A percentile compares a stretch with the other conserved stretches of the same genome.
Conservation (phyloP, 2,113 vertebrate species). For the Cichladusa arquata region DNA sequence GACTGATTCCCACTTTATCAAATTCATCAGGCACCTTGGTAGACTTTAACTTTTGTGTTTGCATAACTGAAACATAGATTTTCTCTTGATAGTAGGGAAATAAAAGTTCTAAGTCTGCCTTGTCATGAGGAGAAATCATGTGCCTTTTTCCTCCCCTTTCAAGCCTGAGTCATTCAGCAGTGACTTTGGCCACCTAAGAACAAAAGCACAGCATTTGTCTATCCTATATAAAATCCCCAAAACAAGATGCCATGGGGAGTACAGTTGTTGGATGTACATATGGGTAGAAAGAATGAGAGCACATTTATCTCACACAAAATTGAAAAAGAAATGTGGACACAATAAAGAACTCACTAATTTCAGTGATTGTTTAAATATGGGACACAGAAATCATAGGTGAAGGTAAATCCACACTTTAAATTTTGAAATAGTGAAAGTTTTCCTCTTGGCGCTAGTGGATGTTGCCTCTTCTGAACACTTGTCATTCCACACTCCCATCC, state of each 20-base stretch:
- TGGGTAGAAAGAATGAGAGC: background rate
- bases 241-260: background rate
- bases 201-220: background rate
- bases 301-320: background rate
- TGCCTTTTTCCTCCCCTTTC: background rate
- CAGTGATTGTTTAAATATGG: background rate
- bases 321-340: background rate
- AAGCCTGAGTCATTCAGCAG: background rate
- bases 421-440: background rate
- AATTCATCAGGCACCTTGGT: background rate
- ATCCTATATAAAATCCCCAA: background rate
- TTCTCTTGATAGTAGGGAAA: background rate
- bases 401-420: background rate
- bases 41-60: background rate
- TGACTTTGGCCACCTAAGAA: background rate
- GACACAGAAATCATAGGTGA: background rate
- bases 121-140: background rate
- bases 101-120: background rate
- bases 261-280: background rate
- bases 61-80: background rate
- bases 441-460: background rate
- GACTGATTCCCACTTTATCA: background rate
- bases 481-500: fast-evolving
- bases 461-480: background rate
- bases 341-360: background rate